Evolutionary conservation across 2,888 invertebrate genomes (phyloP).

Genomic region (Drosophila multiciliata): DNA sequence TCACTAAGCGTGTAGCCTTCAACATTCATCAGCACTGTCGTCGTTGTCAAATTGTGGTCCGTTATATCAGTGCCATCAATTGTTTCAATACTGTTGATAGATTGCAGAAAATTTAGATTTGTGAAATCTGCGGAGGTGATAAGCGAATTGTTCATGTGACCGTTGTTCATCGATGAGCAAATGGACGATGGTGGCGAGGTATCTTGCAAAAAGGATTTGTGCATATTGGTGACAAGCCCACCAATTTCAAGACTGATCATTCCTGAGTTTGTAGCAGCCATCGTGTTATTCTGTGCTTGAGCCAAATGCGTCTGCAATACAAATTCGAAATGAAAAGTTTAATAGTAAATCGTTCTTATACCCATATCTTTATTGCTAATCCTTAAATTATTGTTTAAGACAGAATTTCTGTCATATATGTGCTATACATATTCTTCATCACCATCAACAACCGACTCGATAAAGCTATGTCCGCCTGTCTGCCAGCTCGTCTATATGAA

Average conservation of each 20-base stretch:
- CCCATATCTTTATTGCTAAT: background rate
- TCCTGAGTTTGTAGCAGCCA: constrained; percentile 7
- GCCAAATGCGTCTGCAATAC: constrained; percentile 19
- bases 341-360: background rate
- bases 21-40: constrained; percentile 20
- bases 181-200: constrained; percentile 84
- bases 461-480: background rate
- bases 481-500: background rate
- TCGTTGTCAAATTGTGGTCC: constrained; percentile 47
- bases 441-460: background rate
- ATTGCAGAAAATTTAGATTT: constrained; percentile 83
- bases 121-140: constrained; percentile 85
- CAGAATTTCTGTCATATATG: background rate
- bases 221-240: constrained; percentile 84
- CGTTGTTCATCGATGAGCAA: constrained; percentile 82
- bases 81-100: constrained; percentile 72
- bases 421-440: background rate
- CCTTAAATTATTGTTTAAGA: background rate
- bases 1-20: constrained; percentile 78
- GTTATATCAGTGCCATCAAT: background rate
- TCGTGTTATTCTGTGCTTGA: constrained; percentile 39
- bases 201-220: constrained; percentile 84
- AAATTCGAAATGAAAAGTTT: background rate
- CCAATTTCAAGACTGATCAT: constrained; percentile 84
- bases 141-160: constrained; percentile 83